Base-by-base conservation (phyloP, 2,888 invertebrate genomes). In the Diogma glabrata region DNA sequence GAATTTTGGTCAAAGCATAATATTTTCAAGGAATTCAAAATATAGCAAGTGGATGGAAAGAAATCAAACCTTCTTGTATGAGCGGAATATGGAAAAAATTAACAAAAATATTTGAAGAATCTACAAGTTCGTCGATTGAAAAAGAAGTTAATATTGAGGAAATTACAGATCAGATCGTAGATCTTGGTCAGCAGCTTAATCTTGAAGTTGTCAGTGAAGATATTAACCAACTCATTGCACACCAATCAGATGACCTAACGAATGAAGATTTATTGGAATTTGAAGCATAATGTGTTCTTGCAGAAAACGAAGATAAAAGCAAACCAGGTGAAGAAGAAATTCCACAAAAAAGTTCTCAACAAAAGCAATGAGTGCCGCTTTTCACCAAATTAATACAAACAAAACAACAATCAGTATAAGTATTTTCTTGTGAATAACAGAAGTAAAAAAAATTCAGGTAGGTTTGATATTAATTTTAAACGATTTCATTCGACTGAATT, bases 1-100 rank as follows among this genome's bases (percentile, higher is more conserved):
- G 43, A 43, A 43, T 43, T 43, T 43, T 43, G 22, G 20, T 43
- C 43, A 20, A 43, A 43, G 20, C 12, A 43, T 43, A 43, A 43
- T 43, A 43, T 43, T 43, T 43, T 43, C 43, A 43, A 10, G 43
- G 43, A 43, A 43, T 43, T 43, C 17, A 43, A 43, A 43, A 43
- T 12, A 43, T 40, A 40, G 43, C 43, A 43, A 20, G 43, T 43
- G 43, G 22, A 43, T 43, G 43, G 43, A 43, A 43, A 43, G 43
- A 43, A 43, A 20, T 43, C 43, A 43, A 43, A 20, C 43, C 43
- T 20, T 43, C 9, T 40, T 40, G 40, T 40, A 40, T 16, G 40
- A 40, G 40, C 17, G 17, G 40, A 40, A 40, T 40, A 19, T 43
- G 43, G 43, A 43, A 19, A 43, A 43, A 19, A 43, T 43, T 43